Evolutionary conservation across 2,888 invertebrate genomes (phyloP), one percentile per base, ranked within the genome.

Genomic region (Cactoblastis cactorum): DNA sequence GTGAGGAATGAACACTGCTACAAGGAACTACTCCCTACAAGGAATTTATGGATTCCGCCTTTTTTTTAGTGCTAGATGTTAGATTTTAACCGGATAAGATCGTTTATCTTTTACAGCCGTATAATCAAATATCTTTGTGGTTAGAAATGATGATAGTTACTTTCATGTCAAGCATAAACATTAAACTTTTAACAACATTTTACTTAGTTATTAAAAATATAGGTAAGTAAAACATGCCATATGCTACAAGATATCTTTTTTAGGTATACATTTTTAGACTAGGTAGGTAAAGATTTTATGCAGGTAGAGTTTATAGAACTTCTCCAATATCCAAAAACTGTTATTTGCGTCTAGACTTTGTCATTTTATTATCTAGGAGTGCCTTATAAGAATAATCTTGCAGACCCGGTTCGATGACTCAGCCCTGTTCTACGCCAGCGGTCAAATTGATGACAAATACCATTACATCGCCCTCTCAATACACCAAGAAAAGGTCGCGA

Each of bases 321-420:
- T 28, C 28, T 28, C 5, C 28, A 28, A 28, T 28, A 48, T 24
- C 12, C 35, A 48, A 17, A 33, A 28, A 11, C 39, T 6, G 39
- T 49, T n/a, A 49, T 28, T 22, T 33, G n/a, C n/a, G 49, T 49
- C 49, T 41, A 41, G 19, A 43, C 12, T 28, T 1, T 19, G 22
- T 33, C 14, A 49, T 32, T 49, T 51, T 50, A 55, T 45, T 47
- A 24, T 48, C 11, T 28, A 34, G 49, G 19, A 33, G 34, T n/a
- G 14, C 17, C 49, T 49, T 52, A 55, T 49, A 51, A 32, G 45
- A 55, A 51, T 35, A 56, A 57, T 62, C 57, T 84, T 83, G 51
- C 91, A 96, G 93, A 98, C 98, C 6, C 93, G 94, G 65, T 96
- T 96, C 83, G 96, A 97, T 74, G 96, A 98, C 72, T 97, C 97